Base-by-base conservation (phyloP, 2,888 invertebrate genomes). In the Nymphalis urticae region DNA sequence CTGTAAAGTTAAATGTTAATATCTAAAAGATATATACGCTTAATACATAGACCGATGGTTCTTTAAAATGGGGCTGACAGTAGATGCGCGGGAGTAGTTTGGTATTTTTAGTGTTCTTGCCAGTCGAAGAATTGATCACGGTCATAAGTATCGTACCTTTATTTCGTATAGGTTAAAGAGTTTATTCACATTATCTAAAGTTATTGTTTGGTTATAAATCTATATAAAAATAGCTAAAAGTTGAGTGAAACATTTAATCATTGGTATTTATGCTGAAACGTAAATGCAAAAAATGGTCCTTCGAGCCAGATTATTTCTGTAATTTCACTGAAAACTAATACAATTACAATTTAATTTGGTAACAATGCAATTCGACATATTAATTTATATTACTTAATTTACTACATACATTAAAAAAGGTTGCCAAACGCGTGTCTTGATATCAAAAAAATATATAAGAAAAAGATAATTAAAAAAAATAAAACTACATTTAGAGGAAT, bases 401-500 rank as follows among this genome's bases (percentile, higher is more conserved):
- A 36, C 27, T 27, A 27, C 27, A 27, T 27, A 1, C 27, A 27
- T 27, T 2, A 27, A 27, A 3, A 42, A 42, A 10, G 42, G 13
- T 42, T 42, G 13, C 13, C 42, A 42, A 42, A 13, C 42, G 13
- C 10, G 13, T 42, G 42, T 16, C 6, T 21, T 21, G 19, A 7
- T 21, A 2, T 13, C 19, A 3, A 54, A 7, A 36, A 32, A 9
- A 36, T 17, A 50, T n/a, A 24, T 17, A 56, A 47, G 32, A 36
- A 42, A 42, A n/a, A 50, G 13, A 10, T 8, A 10, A 16, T 42
- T 10, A 10, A 48, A 19, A 59, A 4, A 58, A 87, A 85, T 81
- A 81, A 87, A 85, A 85, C 79, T 56, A 79, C 68, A 73, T 54
- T 77, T 84, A 89, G 88, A 90, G 90, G 90, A 91, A 90, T 91